A percentile compares a stretch with the other conserved stretches of the same genome.
Conservation (phyloP, 1,140 invertebrate genomes). For the Vollenhovia emeryi region DNA sequence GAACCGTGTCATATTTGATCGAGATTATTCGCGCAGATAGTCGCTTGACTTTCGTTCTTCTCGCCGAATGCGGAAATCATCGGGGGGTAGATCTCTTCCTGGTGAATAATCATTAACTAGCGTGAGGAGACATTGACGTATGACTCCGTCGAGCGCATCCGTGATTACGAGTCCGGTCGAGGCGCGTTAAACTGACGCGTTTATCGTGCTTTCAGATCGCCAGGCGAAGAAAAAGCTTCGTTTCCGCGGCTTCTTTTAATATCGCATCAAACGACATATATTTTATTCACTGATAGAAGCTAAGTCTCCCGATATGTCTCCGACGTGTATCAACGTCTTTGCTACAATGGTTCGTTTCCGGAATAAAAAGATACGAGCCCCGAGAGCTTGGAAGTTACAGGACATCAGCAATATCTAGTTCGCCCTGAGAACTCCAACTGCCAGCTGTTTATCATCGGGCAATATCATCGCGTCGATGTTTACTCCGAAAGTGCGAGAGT, state of each 20-base stretch:
- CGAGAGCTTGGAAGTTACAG: constrained; percentile 17
- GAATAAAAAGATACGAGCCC: constrained; percentile 24
- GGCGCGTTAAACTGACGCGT: constrained; percentile 32
- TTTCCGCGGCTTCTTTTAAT: constrained; percentile 6
- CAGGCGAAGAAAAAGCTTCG: not conserved
- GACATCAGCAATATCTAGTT: constrained; percentile 44
- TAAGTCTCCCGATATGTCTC: not conserved
- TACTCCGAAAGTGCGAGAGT: constrained; percentile 61
- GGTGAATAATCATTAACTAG: constrained; percentile 74
- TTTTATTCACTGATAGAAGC: constrained; percentile 7
- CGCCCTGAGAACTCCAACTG: constrained; percentile 32
- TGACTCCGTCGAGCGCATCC: constrained; percentile 41
- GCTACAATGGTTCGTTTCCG: constrained; percentile 22
- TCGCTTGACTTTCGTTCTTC: not conserved
- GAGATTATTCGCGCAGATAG: constrained; percentile 4
- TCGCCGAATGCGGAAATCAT: not conserved
- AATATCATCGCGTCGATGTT: constrained; percentile 68
- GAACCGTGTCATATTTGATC: not conserved
- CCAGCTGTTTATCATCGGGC: constrained; percentile 68
- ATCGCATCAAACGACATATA: not conserved
- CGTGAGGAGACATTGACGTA: constrained; percentile 69
- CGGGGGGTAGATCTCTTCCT: constrained; percentile 16
- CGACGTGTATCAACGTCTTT: not conserved
- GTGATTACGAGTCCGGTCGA: constrained; percentile 37
- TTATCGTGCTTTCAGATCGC: constrained; percentile 37